Base-by-base conservation (phyloP, 2,888 invertebrate genomes). In the Helleia helle region DNA sequence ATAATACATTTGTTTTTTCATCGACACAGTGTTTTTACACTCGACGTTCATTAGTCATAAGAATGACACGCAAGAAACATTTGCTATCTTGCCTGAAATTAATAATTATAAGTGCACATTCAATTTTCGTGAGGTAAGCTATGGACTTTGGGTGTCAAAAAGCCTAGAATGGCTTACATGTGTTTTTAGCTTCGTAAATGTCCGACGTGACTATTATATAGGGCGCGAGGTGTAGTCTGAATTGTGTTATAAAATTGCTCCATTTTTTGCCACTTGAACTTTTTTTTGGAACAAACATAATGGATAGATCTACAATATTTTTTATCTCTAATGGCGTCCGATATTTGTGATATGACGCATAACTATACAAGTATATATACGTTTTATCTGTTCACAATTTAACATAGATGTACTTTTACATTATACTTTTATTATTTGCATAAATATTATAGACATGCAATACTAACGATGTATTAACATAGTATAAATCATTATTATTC, bases 261-360 rank as follows among this genome's bases (percentile, higher is more conserved):
- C 50, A 51, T 54, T 57, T 51, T 43, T 40, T 44, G 43, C 46
- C 47, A 30, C 18, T 8, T 22, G 28, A 14, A 11, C 11, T 50
- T 52, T 55, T 50, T 44, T 41, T 44, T 43, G 47, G 44, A 41
- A 49, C 48, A 45, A 52, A 54, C 52, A 44, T 56, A 55, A 58
- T 54, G 46, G 41, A 48, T 55, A 11, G 36, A 31, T 44, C n/a
- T n/a, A n/a, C n/a, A 54, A 52, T 44, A 46, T 52, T 55, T 55
- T 54, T 43, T 44, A 30, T 42, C 30, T 52, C 50, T 52, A 45
- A 50, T 53, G 50, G 52, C 48, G 48, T 41, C 50, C 17, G 18
- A 48, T 47, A 43, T 44, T 40, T 18, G 43, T 38, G n/a, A n/a
- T n/a, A n/a, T n/a, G n/a, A n/a, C n/a, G n/a, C n/a, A n/a, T n/a